These are phyloP conservation scores for Drosophila kurseongensis DNA, from an alignment of 1,140 invertebrate species.

Conservation along the genomic window DNA sequence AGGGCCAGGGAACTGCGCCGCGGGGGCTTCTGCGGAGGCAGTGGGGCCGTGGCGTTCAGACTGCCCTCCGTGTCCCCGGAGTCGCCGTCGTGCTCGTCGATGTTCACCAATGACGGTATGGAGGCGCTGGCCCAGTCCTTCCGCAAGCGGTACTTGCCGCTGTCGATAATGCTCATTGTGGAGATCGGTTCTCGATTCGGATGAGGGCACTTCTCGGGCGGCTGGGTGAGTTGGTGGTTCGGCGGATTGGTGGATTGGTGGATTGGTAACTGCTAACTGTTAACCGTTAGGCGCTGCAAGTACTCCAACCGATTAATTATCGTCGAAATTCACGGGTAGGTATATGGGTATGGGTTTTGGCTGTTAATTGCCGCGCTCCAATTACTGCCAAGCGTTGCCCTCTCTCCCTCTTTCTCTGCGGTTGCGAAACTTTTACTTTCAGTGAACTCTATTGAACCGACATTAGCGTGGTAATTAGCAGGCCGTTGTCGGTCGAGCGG, in stretches of 20 bases:
- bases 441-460: slow-evolving; percentile 81
- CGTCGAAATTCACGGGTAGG: slow-evolving; percentile 9
- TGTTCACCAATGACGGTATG: slow-evolving; percentile 84
- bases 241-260: slow-evolving; percentile 2
- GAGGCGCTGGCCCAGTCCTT: slow-evolving; percentile 85
- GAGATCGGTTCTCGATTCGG: slow-evolving; percentile 21
- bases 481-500: slow-evolving; percentile 71
- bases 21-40: slow-evolving; percentile 80
- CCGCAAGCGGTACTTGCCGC: slow-evolving; percentile 78
- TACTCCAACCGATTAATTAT: slow-evolving; percentile 44
- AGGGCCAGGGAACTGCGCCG: slow-evolving; percentile 81
- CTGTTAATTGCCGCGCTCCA: slow-evolving; percentile 59
- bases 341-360: slow-evolving; percentile 8
- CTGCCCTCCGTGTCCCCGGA: slow-evolving; percentile 54
- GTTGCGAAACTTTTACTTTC: slow-evolving; percentile 76
- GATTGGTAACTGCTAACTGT: slow-evolving; percentile 25
- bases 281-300: slow-evolving; percentile 59
- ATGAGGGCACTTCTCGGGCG: slow-evolving; percentile 18
- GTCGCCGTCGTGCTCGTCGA: slow-evolving; percentile 80
- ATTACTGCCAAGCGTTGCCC: slow-evolving; percentile 35
- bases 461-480: slow-evolving; percentile 79
- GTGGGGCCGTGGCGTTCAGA: slow-evolving; percentile 62
- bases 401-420: slow-evolving; percentile 1
- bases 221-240: slow-evolving; percentile 1
- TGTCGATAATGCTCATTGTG: slow-evolving; percentile 77